Base-by-base conservation (phyloP, 2,113 vertebrate genomes). In the Microcebus murinus region DNA sequence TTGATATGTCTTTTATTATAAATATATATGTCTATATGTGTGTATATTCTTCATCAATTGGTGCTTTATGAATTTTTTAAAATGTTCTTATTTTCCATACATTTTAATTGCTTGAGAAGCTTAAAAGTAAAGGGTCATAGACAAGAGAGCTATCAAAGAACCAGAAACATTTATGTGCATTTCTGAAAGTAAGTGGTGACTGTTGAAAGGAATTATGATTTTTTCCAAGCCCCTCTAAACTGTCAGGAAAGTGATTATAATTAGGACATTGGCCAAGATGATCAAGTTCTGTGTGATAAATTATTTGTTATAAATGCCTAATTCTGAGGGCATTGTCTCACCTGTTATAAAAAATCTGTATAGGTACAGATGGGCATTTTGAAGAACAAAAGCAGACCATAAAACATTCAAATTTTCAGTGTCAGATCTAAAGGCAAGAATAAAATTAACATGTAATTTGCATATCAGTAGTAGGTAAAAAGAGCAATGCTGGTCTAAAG, bases 391-490 rank as follows among this genome's bases (percentile, higher is more conserved):
- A 89, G 79, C n/a, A 87, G 27, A 80, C 52, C 31, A 93, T 89
- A 91, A 96, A 96, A 73, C 79, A 91, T 93, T 85, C 86, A 95
- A 81, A 77, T 48, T 80, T 50, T 82, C 80, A 11, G 6, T 86
- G 70, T 96, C 34, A 92, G 42, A 92, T 92, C 68, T 94, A 96
- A 97, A 92, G 34, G 36, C 63, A 84, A 92, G 63, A 92, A 96
- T 92, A 74, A 90, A 95, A 93, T 92, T 96, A 90, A 65, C 84
- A 92, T 90, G 48, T 79, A 73, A 96, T 96, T 91, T 97, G 42
- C 96, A 83, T 96, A 89, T 86, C 90, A 92, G 42, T 95, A 23
- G 27, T 84, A 80, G 31, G 73, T 81, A 74, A 67, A 96, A 84
- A 91, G 31, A 96, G 18, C 45, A 74, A 34, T 50, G 20, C 73